Evolutionary conservation across 23 tunicate genomes (phyloP).

Genomic region (Clavelina lepadiformis): DNA sequence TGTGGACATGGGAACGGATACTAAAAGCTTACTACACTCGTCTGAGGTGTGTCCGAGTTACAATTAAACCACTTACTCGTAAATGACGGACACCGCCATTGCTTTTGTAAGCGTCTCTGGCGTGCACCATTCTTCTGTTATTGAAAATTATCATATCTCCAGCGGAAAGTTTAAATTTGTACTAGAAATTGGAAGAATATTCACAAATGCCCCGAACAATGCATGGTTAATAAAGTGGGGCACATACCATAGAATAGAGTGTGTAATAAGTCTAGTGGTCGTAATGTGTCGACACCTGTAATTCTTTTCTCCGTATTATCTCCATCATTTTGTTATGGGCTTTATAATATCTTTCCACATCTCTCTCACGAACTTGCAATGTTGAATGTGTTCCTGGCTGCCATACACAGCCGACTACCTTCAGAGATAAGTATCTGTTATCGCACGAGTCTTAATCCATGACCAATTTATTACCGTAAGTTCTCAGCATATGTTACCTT

Average conservation of each 20-base stretch:
- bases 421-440: neutral
- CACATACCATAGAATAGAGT: too few species aligned
- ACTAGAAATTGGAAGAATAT: too few species aligned
- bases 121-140: constrained; percentile 14
- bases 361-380: constrained; percentile 17
- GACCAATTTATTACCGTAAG: too few species aligned
- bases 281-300: constrained; percentile 1
- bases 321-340: constrained; percentile 3
- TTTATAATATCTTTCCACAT: constrained; percentile 26
- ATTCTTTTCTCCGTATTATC: neutral
- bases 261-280: too few species aligned
- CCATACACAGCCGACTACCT: constrained; percentile 33
- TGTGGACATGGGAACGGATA: too few species aligned
- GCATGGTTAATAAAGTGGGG: too few species aligned
- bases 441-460: too few species aligned
- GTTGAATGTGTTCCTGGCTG: constrained; percentile 5
- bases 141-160: constrained; percentile 11
- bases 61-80: too few species aligned
- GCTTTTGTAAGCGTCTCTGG: constrained; percentile 5
- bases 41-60: too few species aligned
- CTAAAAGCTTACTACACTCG: too few species aligned
- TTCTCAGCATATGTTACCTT: too few species aligned
- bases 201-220: too few species aligned
- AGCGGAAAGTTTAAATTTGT: neutral
- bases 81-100: constrained; percentile 6